A percentile compares a stretch with the other conserved stretches of the same genome.
Conservation (phyloP, 2,888 invertebrate genomes). For the Drosophila nr. perissopoda region DNA sequence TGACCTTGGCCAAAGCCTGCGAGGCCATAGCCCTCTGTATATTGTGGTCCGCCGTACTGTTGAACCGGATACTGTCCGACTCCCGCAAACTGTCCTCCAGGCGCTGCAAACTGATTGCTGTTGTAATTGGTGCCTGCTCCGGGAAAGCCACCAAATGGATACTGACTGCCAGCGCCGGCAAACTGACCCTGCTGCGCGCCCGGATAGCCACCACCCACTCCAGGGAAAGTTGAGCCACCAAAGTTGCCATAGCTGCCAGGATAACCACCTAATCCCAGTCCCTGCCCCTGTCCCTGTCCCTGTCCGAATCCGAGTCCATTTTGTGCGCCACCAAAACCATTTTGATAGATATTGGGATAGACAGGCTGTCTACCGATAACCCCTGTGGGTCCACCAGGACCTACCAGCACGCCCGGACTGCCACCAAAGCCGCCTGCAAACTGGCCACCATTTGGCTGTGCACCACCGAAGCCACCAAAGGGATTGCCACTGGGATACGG, state of each 20-base stretch:
- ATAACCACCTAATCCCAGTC: slow-evolving; percentile 4
- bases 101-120: slow-evolving; percentile 36
- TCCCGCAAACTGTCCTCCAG: slow-evolving; percentile 60
- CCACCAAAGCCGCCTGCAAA: slow-evolving; percentile 40
- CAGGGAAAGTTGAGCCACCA: slow-evolving; percentile 35
- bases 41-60: slow-evolving; percentile 64
- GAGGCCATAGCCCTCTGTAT: slow-evolving; percentile 79
- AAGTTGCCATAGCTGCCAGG: slow-evolving; percentile 6
- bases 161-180: slow-evolving; percentile 33
- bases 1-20: slow-evolving; percentile 53
- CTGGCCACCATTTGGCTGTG: slow-evolving; percentile 54
- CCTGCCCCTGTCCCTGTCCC: slow-evolving; percentile 1
- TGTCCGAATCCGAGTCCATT: slow-evolving; percentile 52
- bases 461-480: slow-evolving; percentile 43
- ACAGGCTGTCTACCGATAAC: slow-evolving; percentile 68
- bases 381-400: slow-evolving; percentile 86
- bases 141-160: slow-evolving; percentile 41
- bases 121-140: slow-evolving; percentile 45
- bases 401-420: slow-evolving; percentile 82
- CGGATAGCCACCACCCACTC: slow-evolving; percentile 25
- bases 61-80: slow-evolving; percentile 53
- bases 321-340: slow-evolving; percentile 60
- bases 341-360: slow-evolving; percentile 61
- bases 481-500: slow-evolving; percentile 57
- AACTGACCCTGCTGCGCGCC: slow-evolving; percentile 44